These are phyloP conservation scores for Malacosoma neustria DNA, from an alignment of 2,888 invertebrate species.

Conservation along the genomic window DNA sequence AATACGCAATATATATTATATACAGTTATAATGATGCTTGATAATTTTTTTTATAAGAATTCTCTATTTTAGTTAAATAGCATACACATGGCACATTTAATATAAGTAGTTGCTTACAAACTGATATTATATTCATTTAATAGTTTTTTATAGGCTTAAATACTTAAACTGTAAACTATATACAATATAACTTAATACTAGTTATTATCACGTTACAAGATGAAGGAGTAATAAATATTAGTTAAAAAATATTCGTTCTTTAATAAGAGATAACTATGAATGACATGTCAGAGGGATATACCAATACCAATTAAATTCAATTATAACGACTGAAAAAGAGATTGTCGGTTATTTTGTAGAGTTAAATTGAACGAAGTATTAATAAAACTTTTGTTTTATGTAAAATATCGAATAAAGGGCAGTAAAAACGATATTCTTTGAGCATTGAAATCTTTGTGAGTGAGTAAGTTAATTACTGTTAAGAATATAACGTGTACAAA, in stretches of 20 bases:
- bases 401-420: slow-evolving; percentile 6
- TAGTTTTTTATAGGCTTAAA: slow-evolving; percentile 35
- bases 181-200: slow-evolving; percentile 57
- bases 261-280: slow-evolving; percentile 2
- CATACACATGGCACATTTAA: slow-evolving; percentile 54
- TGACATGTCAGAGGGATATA: slow-evolving; percentile 6
- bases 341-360: slow-evolving; percentile 19
- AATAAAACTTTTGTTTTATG: slow-evolving; percentile 4
- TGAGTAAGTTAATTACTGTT: slow-evolving; percentile 7
- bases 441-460: slow-evolving; percentile 31
- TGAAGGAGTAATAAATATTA: slow-evolving; percentile 29
- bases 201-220: slow-evolving; percentile 73
- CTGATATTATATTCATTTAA: slow-evolving; percentile 28
- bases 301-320: slow-evolving; percentile 19
- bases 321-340: slow-evolving; percentile 8
- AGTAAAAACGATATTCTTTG: slow-evolving; percentile 24
- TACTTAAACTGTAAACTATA: slow-evolving; percentile 42
- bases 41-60: slow-evolving; percentile 35
- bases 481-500: too few relatives aligned
- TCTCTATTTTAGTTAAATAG: slow-evolving; percentile 37
- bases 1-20: slow-evolving; percentile 27
- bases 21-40: slow-evolving; percentile 28
- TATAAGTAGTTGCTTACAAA: slow-evolving; percentile 34
- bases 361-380: slow-evolving; percentile 12
- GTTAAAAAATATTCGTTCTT: too few relatives aligned